Evolutionary conservation across 2,888 invertebrate species (phyloP).

Genomic region (Scelioninae gen. 1): DNA sequence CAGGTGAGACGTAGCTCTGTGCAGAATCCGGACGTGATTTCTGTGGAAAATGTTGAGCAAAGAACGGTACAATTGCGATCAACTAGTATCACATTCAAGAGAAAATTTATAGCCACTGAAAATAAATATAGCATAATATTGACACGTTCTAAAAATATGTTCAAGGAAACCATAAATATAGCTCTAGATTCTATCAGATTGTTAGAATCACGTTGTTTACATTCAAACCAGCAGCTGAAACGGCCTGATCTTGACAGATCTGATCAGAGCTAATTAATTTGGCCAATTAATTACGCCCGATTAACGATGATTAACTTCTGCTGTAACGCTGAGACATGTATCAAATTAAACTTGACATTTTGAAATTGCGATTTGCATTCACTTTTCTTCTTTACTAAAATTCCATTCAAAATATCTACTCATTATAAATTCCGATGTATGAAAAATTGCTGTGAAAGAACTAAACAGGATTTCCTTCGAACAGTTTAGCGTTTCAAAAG

Average conservation of each 20-base stretch:
- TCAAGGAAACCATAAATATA: slow-evolving; percentile 60
- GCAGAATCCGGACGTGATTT: neutral
- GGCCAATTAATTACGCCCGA: neutral
- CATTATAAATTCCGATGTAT: too few relatives aligned
- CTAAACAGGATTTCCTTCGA: too few relatives aligned
- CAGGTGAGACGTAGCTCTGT: slow-evolving; percentile 2
- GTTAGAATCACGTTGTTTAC: slow-evolving; percentile 22
- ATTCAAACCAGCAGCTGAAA: slow-evolving; percentile 10
- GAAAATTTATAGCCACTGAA: slow-evolving; percentile 43
- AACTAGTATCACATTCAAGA: slow-evolving; percentile 27
- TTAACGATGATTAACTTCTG: neutral
- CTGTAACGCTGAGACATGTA: neutral
- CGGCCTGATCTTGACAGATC: neutral
- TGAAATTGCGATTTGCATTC: too few relatives aligned
- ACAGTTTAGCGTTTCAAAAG: neutral
- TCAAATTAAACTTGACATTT: too few relatives aligned
- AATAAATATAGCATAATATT: slow-evolving; percentile 55
- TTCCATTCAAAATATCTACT: too few relatives aligned
- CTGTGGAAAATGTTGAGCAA: neutral
- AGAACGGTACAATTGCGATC: slow-evolving; percentile 35
- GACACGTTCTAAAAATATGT: slow-evolving; percentile 58
- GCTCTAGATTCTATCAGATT: slow-evolving; percentile 24
- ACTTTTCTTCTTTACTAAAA: too few relatives aligned
- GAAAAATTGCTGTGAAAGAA: too few relatives aligned
- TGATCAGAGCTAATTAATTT: neutral